These are phyloP conservation scores for Delphinapterus leucas DNA, from an alignment of 2,113 vertebrate species.

Conservation along the genomic window DNA sequence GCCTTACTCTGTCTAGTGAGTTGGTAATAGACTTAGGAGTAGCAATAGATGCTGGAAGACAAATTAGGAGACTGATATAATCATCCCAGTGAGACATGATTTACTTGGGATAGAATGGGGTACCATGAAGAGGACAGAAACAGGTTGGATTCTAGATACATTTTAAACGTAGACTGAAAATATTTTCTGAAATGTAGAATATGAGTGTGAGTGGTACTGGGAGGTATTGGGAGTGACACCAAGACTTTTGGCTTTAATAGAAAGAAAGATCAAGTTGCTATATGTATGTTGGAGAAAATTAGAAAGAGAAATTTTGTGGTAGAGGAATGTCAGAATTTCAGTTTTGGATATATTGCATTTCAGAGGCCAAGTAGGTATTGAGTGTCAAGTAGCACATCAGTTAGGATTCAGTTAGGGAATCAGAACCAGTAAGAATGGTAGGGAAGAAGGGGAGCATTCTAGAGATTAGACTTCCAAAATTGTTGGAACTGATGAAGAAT, in stretches of 20 bases:
- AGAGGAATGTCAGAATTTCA: not conserved
- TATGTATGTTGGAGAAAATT: not conserved
- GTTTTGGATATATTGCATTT: not conserved
- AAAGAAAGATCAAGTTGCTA: not conserved
- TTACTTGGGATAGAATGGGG: not conserved
- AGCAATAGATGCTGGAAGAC: not conserved
- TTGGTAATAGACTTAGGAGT: not conserved
- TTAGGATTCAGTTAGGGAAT: not conserved
- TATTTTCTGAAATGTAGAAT: not conserved
- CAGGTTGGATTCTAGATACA: not conserved
- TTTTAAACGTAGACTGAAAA: not conserved
- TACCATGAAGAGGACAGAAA: no score
- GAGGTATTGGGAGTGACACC: not conserved
- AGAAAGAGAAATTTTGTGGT: not conserved
- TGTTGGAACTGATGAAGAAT: not conserved
- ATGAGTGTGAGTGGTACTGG: not conserved
- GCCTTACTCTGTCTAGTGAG: not conserved
- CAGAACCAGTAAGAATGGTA: not conserved
- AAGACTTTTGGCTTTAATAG: not conserved
- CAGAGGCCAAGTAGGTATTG: not conserved
- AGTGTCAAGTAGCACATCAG: not conserved
- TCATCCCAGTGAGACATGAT: not conserved
- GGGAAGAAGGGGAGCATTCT: not conserved
- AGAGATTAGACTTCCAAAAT: not conserved
- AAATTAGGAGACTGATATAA: not conserved